Base-by-base conservation (phyloP, 37 sponge, comb jelly and placozoan species). In the Eunapius fragilis region DNA sequence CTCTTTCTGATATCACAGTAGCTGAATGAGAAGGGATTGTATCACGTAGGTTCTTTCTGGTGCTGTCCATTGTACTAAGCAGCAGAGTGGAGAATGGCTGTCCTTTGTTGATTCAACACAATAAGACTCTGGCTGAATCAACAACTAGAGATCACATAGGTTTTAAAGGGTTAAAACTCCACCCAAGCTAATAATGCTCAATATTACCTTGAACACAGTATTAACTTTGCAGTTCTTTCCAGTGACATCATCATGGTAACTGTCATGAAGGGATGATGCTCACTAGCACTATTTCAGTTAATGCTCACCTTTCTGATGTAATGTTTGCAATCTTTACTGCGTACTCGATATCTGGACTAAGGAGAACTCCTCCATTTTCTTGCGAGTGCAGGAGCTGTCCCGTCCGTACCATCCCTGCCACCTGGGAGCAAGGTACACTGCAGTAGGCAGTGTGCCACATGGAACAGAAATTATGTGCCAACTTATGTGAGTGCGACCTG, bases 81-180 rank as follows among this genome's bases (percentile, higher is more conserved):
- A 71, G 3, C 37, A 72, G 1, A 71, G 33, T 24, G 77, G 27
- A 0, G 77, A 77, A 31, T 31, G 37, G 48, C 10, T 10, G 34
- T 19, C 26, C 47, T 67, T 80, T 37, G 67, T 71, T 45, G 25
- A 26, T 25, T 77, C 79, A 0, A 87, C 88, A n/a, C 27, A 25
- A 72, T 89, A 89, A 48, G 85, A 75, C 17, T 70, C 89, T 45
- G 89, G 89, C 75, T 89, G 85, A 26, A 89, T 74, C 79, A 41
- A 89, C 45, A 89, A 85, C 76, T 89, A 79, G 24, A 88, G 34
- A 36, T n/a, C n/a, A n/a, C n/a, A n/a, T n/a, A n/a, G n/a, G n/a
- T n/a, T n/a, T n/a, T n/a, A n/a, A n/a, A n/a, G n/a, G n/a, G 3
- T 67, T 13, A 37, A 12, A 26, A 33, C 25, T 70, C 2, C 3